Evolutionary conservation across 92 coral and sea anemone species (phyloP).

Genomic region (Chrysogorgia sp.): DNA sequence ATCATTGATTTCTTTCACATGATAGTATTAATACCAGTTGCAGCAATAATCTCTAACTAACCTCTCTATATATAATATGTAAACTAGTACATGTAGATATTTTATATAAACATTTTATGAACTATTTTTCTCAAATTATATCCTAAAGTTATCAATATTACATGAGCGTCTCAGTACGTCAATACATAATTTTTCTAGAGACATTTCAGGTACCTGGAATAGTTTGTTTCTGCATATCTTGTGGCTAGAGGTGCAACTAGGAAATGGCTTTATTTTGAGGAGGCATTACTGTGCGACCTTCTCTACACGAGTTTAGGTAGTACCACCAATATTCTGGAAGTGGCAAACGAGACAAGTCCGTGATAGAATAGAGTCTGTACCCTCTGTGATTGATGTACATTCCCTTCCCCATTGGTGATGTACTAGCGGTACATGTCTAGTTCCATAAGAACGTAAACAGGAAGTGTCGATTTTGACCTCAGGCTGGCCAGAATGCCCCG

Average conservation of each 20-base stretch:
- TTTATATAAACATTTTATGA: no score
- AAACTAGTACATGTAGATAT: no score
- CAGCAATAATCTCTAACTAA: no score
- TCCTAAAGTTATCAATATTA: conserved; percentile 5
- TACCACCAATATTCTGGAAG: conserved; percentile 30
- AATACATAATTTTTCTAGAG: conserved; percentile 16
- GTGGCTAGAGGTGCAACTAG: background rate
- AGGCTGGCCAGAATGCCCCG: background rate
- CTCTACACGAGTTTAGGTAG: background rate
- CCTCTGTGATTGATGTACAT: no score
- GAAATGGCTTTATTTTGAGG: conserved; percentile 12
- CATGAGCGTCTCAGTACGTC: conserved; percentile 19
- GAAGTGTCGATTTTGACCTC: background rate
- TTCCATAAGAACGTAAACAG: background rate
- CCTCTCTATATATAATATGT: no score
- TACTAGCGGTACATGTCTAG: background rate
- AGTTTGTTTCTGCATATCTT: conserved; percentile 1
- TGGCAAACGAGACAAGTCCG: conserved; percentile 20
- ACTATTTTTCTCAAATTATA: no score
- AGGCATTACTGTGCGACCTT: conserved; percentile 2
- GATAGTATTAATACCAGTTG: no score
- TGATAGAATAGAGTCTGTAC: background rate
- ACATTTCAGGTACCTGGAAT: conserved; percentile 1
- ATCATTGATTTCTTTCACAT: no score
- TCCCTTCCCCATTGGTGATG: no score